Base-by-base conservation (phyloP, 2,888 invertebrate genomes). In the Oasisia sp. region DNA sequence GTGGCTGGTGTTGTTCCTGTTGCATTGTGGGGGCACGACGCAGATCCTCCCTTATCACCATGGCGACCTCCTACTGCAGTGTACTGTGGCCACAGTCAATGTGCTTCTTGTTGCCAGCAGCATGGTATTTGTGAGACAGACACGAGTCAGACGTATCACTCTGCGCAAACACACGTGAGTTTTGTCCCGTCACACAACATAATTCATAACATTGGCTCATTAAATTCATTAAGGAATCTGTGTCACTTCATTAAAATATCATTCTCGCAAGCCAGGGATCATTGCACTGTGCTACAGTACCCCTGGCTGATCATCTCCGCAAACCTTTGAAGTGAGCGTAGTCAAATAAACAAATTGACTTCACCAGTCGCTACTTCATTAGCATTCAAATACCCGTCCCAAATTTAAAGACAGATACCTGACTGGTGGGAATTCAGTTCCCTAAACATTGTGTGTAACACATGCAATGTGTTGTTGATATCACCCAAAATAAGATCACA, bases 71-170 rank as follows among this genome's bases (percentile, higher is more conserved):
- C n/a, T 74, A 74, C 74, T 74, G n/a, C 74, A 27, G 27, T 74
- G 74, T n/a, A 74, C 27, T 2, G 27, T 7, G 19, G 74, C 74
- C 19, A 74, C 74, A n/a, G 19, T 74, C 74, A 74, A 74, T 27
- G 27, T 74, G 27, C 5, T 74, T 7, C 74, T 74, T 7, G n/a
- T 74, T 5, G 74, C 74, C 74, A 3, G 74, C 74, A 74, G 74
- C 74, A 74, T 74, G 74, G 74, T 74, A 27, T 74, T 74, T 74
- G 74, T 74, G 74, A 74, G n/a, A 19, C 74, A 74, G 74, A 74
- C 2, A 2, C 74, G 19, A 19, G 74, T 74, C 7, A 19, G 74
- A 74, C 74, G n/a, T 27, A 74, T 74, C 74, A 74, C 74, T 74
- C n/a, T 74, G 27, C 74, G 74, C 74, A 74, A 74, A 74, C 74